These are phyloP conservation scores for Neoseiulus cucumeris DNA, from an alignment of 1,140 invertebrate species.

Conservation along the genomic window DNA sequence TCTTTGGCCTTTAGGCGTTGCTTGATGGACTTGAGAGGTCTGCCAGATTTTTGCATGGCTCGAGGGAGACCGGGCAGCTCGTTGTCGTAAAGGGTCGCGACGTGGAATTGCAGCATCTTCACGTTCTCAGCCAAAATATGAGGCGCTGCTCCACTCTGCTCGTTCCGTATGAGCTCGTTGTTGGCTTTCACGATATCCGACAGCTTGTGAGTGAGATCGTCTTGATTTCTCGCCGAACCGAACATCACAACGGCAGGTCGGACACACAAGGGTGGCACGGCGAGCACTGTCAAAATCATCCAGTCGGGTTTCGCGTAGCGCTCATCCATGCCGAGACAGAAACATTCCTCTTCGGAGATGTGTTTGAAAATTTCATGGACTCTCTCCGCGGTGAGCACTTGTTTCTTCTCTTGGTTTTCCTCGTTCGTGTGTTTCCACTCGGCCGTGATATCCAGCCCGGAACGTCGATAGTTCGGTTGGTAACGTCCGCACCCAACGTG, in stretches of 20 bases:
- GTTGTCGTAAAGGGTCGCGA: slow-evolving; percentile 92
- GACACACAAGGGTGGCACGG: slow-evolving; percentile 77
- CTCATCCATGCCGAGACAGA: slow-evolving; percentile 52
- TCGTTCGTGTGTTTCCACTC: slow-evolving; percentile 98
- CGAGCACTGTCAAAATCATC: slow-evolving; percentile 95
- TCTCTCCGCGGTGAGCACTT: slow-evolving; percentile 71
- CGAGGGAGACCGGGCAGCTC: slow-evolving; percentile 90
- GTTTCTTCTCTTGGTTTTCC: slow-evolving; percentile 90
- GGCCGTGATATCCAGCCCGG: slow-evolving; percentile 63
- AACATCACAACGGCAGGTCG: slow-evolving; percentile 97
- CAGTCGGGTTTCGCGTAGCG: slow-evolving; percentile 84
- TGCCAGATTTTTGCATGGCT: slow-evolving; percentile 96
- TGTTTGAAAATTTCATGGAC: slow-evolving; percentile 92
- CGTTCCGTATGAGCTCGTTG: slow-evolving; percentile 85
- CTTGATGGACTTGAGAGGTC: slow-evolving; percentile 94
- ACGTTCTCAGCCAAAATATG: slow-evolving; percentile 93
- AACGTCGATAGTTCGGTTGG: slow-evolving; percentile 72
- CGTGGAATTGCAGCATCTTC: slow-evolving; percentile 96
- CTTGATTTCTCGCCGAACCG: slow-evolving; percentile 91
- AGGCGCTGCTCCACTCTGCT: slow-evolving; percentile 81
- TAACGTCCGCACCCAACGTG: slow-evolving; percentile 94
- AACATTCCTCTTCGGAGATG: slow-evolving; percentile 91
- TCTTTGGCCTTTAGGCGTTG: slow-evolving; percentile 59
- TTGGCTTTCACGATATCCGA: slow-evolving; percentile 98
- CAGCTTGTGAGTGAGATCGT: slow-evolving; percentile 97